phyloP scores from a whole-genome alignment of 2,797 vertebrate species.

The Heteromormyrus szaboi region DNA sequence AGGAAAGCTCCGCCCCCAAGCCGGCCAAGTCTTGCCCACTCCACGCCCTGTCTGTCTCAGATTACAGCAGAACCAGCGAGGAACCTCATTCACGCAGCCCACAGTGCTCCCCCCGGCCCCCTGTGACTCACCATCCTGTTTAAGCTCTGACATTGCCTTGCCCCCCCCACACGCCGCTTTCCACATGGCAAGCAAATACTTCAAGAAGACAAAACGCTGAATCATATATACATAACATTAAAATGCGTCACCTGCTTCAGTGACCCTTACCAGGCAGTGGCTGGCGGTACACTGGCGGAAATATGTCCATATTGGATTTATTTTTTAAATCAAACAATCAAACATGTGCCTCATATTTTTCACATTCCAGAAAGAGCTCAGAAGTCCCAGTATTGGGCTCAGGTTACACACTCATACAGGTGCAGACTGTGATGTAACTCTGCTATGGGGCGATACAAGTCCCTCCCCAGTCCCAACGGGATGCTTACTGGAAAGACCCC shows the following conservation, averaged over 20 bases:
- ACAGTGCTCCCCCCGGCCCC: neutral
- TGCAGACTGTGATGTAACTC: neutral
- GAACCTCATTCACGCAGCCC: neutral
- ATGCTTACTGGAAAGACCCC: neutral
- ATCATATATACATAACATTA: neutral
- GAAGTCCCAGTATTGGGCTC: neutral
- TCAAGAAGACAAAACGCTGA: neutral
- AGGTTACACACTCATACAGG: neutral
- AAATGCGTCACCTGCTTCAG: neutral
- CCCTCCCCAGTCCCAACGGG: neutral
- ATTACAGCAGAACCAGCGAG: neutral
- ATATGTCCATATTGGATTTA: neutral
- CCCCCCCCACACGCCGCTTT: neutral
- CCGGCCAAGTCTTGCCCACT: neutral
- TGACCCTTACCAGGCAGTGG: neutral
- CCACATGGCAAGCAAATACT: neutral
- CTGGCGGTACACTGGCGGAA: neutral
- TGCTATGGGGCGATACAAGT: neutral
- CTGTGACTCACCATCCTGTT: neutral
- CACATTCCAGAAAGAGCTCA: neutral
- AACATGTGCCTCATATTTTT: neutral
- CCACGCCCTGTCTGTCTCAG: neutral
- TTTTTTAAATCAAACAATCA: neutral
- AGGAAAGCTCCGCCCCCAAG: neutral
- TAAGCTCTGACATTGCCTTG: slow-evolving; percentile 11